Evolutionary conservation across 1,140 invertebrate genomes (phyloP).

Genomic region (Drosophila lowei): DNA sequence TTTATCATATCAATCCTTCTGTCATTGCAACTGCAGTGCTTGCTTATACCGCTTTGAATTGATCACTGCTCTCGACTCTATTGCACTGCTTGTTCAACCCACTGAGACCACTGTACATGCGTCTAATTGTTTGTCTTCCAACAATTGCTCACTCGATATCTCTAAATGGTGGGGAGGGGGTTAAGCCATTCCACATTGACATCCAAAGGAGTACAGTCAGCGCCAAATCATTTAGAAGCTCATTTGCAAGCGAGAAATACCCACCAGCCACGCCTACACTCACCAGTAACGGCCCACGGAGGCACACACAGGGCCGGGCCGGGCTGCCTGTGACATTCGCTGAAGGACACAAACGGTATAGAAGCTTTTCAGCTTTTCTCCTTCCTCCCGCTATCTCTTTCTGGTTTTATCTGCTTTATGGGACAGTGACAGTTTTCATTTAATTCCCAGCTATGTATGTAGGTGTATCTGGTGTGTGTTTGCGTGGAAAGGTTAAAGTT

Average conservation of each 20-base stretch:
- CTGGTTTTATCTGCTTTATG: constrained; percentile 36
- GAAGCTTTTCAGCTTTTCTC: not conserved
- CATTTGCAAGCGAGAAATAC: constrained; percentile 36
- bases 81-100: not conserved
- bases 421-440: constrained; percentile 43
- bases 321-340: constrained; percentile 30
- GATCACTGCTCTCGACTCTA: not conserved
- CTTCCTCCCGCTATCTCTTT: too few relatives aligned
- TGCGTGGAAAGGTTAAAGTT: constrained; percentile 52
- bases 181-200: not conserved
- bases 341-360: constrained; percentile 30
- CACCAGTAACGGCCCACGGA: too few relatives aligned
- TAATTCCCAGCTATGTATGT: constrained; percentile 11
- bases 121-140: too few relatives aligned
- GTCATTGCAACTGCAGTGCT: too few relatives aligned
- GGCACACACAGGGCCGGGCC: too few relatives aligned
- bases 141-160: too few relatives aligned
- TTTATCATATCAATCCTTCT: too few relatives aligned
- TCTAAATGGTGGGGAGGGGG: too few relatives aligned
- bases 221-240: constrained; percentile 37
- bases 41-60: too few relatives aligned
- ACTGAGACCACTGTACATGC: not conserved
- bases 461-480: too few relatives aligned
- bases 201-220: constrained; percentile 12
- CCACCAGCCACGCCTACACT: constrained; percentile 9